A percentile compares a stretch with the other conserved stretches of the same genome.
phyloP scores from a whole-genome alignment of 2,888 invertebrate species.

The Amphipyra berbera region DNA sequence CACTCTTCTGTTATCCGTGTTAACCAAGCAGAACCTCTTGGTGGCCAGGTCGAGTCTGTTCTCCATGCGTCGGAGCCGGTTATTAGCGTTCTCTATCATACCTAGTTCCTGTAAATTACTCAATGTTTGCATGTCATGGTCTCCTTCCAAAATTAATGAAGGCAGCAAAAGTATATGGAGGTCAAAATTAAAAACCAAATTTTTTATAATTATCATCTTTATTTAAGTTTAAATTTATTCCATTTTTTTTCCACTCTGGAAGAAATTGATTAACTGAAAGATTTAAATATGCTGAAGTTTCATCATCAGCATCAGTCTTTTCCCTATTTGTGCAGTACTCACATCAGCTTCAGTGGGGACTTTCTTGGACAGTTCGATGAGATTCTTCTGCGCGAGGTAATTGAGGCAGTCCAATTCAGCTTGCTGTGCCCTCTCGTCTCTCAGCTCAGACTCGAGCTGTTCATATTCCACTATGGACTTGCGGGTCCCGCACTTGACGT shows the following conservation, averaged over 20 bases:
- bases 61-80: conserved; percentile 91
- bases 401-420: conserved; percentile 87
- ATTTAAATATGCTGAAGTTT: too few relatives aligned
- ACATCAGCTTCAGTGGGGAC: conserved; percentile 85
- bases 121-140: neutral
- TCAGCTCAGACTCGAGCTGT: conserved; percentile 85
- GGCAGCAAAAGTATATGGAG: too few relatives aligned
- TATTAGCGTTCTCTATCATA: conserved; percentile 86
- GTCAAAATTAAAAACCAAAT: too few relatives aligned
- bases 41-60: conserved; percentile 94
- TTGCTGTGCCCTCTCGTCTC: conserved; percentile 87
- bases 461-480: conserved; percentile 88
- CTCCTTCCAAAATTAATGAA: too few relatives aligned
- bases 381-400: conserved; percentile 81
- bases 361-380: conserved; percentile 77
- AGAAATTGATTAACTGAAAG: too few relatives aligned
- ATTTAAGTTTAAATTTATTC: too few relatives aligned
- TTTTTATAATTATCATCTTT: too few relatives aligned
- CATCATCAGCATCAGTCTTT: too few relatives aligned
- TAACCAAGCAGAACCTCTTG: conserved; percentile 93
- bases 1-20: conserved; percentile 92
- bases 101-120: conserved; percentile 73
- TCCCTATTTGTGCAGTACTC: conserved; percentile 42
- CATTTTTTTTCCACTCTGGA: too few relatives aligned
- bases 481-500: conserved; percentile 85